These are phyloP conservation scores for Melitaea cinxia DNA, from an alignment of 1,140 invertebrate species.

Conservation along the genomic window DNA sequence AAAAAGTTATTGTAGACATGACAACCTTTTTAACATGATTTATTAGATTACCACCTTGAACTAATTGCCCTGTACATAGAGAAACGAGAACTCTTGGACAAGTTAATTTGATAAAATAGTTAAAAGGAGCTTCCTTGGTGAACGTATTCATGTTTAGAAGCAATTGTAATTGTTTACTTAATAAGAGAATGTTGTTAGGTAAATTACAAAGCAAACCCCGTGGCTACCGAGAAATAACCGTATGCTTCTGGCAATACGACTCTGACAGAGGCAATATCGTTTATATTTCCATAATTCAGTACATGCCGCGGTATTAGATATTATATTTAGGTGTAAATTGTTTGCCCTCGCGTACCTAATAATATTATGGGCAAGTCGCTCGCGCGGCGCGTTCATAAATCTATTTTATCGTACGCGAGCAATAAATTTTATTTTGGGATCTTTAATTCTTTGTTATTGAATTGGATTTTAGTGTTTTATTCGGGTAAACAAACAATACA, in stretches of 20 bases:
- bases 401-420: conserved; percentile 80
- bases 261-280: conserved; percentile 30
- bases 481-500: conserved; percentile 80
- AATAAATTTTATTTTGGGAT: conserved; percentile 82
- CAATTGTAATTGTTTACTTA: too few relatives aligned
- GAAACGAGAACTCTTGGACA: too few relatives aligned
- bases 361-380: conserved; percentile 69
- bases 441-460: conserved; percentile 82
- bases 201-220: conserved; percentile 1
- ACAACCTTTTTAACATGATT: too few relatives aligned
- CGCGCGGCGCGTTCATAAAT: conserved; percentile 73
- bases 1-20: too few relatives aligned
- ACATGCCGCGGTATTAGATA: conserved; percentile 32
- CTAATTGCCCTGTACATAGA: too few relatives aligned
- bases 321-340: conserved; percentile 50
- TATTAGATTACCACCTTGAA: too few relatives aligned
- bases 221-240: conserved; percentile 23
- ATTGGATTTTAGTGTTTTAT: conserved; percentile 82
- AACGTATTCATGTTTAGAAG: too few relatives aligned
- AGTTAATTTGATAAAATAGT: too few relatives aligned
- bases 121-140: too few relatives aligned
- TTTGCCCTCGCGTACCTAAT: conserved; percentile 66
- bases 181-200: not conserved
- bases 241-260: conserved; percentile 25
- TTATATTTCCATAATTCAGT: conserved; percentile 43